phyloP scores from a whole-genome alignment of 2,888 invertebrate genomes.

The Nezara viridula region DNA sequence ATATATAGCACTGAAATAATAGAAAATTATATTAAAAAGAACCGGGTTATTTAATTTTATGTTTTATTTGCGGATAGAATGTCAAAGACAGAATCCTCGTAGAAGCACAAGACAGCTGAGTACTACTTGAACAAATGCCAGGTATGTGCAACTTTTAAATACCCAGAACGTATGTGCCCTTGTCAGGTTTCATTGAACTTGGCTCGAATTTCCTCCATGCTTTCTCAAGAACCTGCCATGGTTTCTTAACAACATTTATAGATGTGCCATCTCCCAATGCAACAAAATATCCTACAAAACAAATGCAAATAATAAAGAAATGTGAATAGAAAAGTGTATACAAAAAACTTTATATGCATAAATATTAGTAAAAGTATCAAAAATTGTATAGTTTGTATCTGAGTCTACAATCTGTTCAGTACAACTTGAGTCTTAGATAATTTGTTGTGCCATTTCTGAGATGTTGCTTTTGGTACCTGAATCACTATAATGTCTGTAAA shows the following conservation, averaged over 20 bases:
- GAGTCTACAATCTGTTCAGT: too few species aligned
- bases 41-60: neutral
- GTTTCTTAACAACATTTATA: slow-evolving; percentile 21
- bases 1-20: too few species aligned
- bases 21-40: too few species aligned
- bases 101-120: neutral
- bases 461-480: too few species aligned
- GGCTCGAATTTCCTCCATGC: slow-evolving; percentile 44
- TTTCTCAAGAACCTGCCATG: slow-evolving; percentile 33
- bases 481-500: too few species aligned
- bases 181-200: neutral
- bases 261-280: neutral
- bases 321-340: neutral
- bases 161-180: slow-evolving; percentile 33
- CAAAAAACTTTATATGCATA: too few species aligned
- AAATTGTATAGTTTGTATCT: too few species aligned
- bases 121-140: neutral
- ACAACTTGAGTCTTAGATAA: too few species aligned
- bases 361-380: too few species aligned
- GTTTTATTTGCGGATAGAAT: neutral
- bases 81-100: neutral
- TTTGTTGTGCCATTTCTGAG: too few species aligned
- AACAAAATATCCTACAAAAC: slow-evolving; percentile 25
- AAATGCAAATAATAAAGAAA: neutral
- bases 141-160: neutral